Evolutionary conservation across 2,797 vertebrate species (phyloP).

Genomic region (Parotocinclus haroldoi): DNA sequence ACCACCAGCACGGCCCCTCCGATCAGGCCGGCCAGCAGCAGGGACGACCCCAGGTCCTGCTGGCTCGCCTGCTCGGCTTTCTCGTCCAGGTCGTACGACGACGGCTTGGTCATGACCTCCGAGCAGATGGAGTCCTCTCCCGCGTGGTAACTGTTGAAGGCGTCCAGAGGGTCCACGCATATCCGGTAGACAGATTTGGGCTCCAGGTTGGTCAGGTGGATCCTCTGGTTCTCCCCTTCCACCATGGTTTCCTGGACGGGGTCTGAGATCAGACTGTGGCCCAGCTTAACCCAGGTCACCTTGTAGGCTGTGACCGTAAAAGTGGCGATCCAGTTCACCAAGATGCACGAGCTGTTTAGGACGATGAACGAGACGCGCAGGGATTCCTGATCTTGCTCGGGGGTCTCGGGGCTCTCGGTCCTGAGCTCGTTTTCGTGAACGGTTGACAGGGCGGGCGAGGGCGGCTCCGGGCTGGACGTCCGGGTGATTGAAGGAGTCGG

Average conservation of each 20-base stretch:
- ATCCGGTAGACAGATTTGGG: constrained; percentile 87
- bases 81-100: constrained; percentile 73
- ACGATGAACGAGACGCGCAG: constrained; percentile 81
- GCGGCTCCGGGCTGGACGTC: constrained; percentile 56
- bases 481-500: constrained; percentile 42
- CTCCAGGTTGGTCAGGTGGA: constrained; percentile 80
- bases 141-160: constrained; percentile 82
- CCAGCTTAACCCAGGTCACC: constrained; percentile 91
- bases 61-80: constrained; percentile 83
- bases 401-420: constrained; percentile 67
- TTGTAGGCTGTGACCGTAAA: constrained; percentile 85
- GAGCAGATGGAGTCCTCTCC: constrained; percentile 85
- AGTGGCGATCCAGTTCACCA: constrained; percentile 83
- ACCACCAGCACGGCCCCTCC: constrained; percentile 87
- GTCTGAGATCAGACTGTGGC: constrained; percentile 84
- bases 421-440: constrained; percentile 62
- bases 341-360: constrained; percentile 85
- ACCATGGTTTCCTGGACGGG: constrained; percentile 85
- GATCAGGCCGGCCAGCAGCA: constrained; percentile 83
- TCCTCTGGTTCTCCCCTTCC: constrained; percentile 79
- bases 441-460: constrained; percentile 65
- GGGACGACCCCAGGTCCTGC: constrained; percentile 80
- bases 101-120: constrained; percentile 79
- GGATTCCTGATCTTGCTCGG: constrained; percentile 56
- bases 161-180: constrained; percentile 87